Evolutionary conservation across 2,113 vertebrate genomes (phyloP), one percentile per base, ranked within the genome.

Genomic region (Embiotoca jacksoni): DNA sequence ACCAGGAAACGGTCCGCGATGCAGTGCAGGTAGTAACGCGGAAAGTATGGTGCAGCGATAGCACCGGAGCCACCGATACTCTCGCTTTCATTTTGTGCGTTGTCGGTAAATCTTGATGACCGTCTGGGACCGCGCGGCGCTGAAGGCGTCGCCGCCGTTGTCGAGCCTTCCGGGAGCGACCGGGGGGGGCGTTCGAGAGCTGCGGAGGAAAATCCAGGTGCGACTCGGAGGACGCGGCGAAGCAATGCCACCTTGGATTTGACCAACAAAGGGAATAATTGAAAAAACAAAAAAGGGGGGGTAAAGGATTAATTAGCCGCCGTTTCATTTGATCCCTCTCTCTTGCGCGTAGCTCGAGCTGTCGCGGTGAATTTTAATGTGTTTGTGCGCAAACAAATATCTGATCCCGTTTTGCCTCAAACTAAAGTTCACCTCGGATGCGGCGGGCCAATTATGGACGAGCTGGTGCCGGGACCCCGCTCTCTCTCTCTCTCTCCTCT

Each of bases 281-380:
- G 50, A 36, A 58, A 23, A 78, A 84, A 61, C 58, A 75, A 72
- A 70, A 70, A 72, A 35, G 41, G 32, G 57, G 37, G 41, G 32
- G 57, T 16, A 66, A 55, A 63, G 41, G 78, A 88, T 92, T 91
- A 85, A 91, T 90, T 82, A 82, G 87, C 76, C 70, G 70, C 82
- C 60, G 64, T 78, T 71, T 64, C 56, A 64, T 85, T 70, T 81
- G 63, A 78, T 76, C 54, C 71, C 46, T 75, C 57, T 53, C 66
- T 67, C 55, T 69, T 14, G 14, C 32, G 32, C 13, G 52, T 50
- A 78, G 70, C 50, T 79, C 41, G 35, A 86, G 53, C 59, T 52
- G 52, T 73, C 74, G 47, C 32, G 57, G 10, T 61, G 60, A 72
- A 75, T 83, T 79, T 81, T 11, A 86, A 78, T 67, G 14, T 52